Conservation (phyloP, 2,797 vertebrate genomes). For the Melanotaenia pygmaea region DNA sequence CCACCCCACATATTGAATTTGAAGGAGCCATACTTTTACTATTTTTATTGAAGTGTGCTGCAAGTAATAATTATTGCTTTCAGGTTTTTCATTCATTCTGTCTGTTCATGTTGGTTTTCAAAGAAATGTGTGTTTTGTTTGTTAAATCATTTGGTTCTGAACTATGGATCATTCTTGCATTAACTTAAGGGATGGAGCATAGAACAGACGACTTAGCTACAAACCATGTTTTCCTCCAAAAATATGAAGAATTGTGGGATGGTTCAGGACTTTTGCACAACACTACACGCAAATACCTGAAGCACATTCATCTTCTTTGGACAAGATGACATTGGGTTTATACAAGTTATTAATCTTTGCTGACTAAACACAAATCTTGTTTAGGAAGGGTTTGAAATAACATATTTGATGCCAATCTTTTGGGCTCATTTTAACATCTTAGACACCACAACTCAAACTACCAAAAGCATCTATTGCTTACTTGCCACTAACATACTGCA, state of each 20-base stretch:
- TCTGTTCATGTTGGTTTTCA: neutral
- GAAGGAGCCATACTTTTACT: neutral
- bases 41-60: neutral
- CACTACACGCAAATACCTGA: neutral
- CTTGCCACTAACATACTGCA: too few species aligned
- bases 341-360: neutral
- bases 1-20: neutral
- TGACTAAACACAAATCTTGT: neutral
- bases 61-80: too few species aligned
- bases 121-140: neutral
- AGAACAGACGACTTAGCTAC: neutral
- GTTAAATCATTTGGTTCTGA: neutral
- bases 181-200: neutral
- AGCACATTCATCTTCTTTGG: neutral
- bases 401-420: neutral
- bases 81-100: neutral
- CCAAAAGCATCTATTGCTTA: too few species aligned
- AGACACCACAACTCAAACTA: too few species aligned
- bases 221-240: neutral
- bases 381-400: neutral
- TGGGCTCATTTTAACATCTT: too few species aligned
- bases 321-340: neutral
- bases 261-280: neutral
- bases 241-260: neutral
- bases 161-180: neutral